These are phyloP conservation scores for Microcebus murinus DNA, from an alignment of 2,113 vertebrate species.

Conservation along the genomic window DNA sequence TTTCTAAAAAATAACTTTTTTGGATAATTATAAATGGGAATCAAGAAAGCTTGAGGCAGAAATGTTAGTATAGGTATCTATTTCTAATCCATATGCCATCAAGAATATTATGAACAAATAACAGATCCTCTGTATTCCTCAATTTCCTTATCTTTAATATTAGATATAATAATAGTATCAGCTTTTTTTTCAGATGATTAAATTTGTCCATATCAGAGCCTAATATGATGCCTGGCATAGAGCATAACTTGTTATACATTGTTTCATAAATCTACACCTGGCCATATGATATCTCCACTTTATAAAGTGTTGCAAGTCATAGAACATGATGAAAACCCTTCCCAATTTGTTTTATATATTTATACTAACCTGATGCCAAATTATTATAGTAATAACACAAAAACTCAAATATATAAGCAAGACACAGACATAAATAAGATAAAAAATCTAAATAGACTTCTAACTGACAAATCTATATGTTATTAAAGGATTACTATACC, in stretches of 20 bases:
- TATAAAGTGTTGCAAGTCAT: not conserved
- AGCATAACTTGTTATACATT: not conserved
- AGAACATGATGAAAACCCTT: not conserved
- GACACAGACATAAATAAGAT: not conserved
- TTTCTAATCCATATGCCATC: not conserved
- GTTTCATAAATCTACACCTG: not conserved
- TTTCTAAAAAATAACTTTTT: not conserved
- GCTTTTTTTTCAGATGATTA: not conserved
- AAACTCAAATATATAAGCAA: not conserved
- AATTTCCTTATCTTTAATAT: not conserved
- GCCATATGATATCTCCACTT: not conserved
- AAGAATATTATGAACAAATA: not conserved
- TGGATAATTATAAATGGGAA: not conserved
- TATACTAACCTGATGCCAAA: not conserved
- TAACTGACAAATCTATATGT: not conserved
- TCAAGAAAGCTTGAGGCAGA: not conserved
- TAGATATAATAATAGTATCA: too few species aligned
- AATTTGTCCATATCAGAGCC: not conserved
- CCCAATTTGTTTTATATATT: not conserved
- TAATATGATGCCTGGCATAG: not conserved
- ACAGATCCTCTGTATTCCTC: not conserved
- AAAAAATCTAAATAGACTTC: not conserved
- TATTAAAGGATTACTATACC: slow-evolving; percentile 16
- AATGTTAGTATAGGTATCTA: not conserved
- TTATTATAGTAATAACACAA: not conserved